Evolutionary conservation across 2,888 invertebrate species (phyloP), one percentile per base, ranked within the genome.

Genomic region (Cephus pulcher): DNA sequence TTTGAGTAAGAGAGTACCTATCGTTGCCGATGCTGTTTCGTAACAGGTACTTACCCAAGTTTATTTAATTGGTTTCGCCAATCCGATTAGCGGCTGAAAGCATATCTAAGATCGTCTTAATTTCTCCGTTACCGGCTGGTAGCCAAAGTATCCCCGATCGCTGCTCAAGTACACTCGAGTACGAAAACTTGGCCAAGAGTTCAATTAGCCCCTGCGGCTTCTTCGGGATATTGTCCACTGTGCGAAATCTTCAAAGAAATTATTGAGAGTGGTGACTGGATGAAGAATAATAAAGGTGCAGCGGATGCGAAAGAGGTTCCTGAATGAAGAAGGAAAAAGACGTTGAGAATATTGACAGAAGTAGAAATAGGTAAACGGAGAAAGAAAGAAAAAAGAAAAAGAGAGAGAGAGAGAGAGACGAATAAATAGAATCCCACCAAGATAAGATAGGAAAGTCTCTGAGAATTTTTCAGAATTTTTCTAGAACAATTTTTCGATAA

Each of bases 11-110:
- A 56, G 56, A 56, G 56, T 56, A 56, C 56, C 23, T 56, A 56
- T 56, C 56, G 56, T 56, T 23, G 23, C 15, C 23, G 56, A 56
- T 56, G 34, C 69, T 74, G 77, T 74, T 77, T 77, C 74, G 77
- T 77, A 74, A 69, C 34, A 77, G 74, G 77, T 77, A 77, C 77
- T 77, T 30, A 11, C 12, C 56, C 37, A 74, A 77, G 77, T 74
- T 77, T 69, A 77, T 77, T 77, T 69, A 74, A 77, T 77, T 77
- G 77, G 69, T 77, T 77, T 33, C 34, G 74, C 69, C 69, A 77
- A 77, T 77, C 77, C 77, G 77, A 77, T 77, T 77, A 69, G 69
- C 11, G 74, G 37, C 68, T 77, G 35, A 69, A 35, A 74, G 77
- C 37, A 37, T 69, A 69, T 34, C 73, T 34, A 34, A 77, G 77